Conservation (phyloP, 2,888 invertebrate species). For the Torymus texanus region DNA sequence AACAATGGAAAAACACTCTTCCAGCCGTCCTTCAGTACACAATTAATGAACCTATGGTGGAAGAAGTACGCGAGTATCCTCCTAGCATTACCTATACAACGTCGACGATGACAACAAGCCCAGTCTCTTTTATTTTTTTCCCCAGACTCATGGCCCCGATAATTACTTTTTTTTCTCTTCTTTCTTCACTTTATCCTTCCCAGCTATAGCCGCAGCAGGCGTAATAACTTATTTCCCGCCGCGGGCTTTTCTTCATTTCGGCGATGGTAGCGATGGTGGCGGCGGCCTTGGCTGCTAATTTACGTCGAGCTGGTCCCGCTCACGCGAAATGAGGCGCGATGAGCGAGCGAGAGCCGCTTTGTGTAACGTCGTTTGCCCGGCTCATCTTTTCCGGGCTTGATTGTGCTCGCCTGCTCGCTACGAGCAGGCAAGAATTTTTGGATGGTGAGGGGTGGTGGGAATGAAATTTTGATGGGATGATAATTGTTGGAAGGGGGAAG, state of each 20-base stretch:
- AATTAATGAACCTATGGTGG: conserved; percentile 36
- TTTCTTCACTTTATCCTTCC: not conserved
- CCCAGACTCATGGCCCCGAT: conserved; percentile 11
- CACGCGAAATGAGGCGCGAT: not conserved
- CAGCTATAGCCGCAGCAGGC: too few species aligned
- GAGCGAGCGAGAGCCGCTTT: not conserved
- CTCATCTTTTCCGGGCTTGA: conserved; percentile 20
- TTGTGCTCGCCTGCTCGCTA: not conserved
- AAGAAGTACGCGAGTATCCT: not conserved
- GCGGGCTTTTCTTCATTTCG: conserved; percentile 24
- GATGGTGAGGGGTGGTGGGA: not conserved
- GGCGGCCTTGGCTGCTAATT: conserved; percentile 17
- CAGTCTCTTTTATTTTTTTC: not conserved
- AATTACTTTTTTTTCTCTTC: conserved; percentile 35
- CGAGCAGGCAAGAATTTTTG: not conserved
- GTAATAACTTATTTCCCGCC: conserved; percentile 43
- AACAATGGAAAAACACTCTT: too few species aligned
- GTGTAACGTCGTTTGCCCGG: conserved; percentile 15
- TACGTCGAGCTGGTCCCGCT: conserved; percentile 8
- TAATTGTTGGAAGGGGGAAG: not conserved
- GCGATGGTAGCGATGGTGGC: not conserved
- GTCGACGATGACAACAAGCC: not conserved
- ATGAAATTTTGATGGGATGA: conserved; percentile 10
- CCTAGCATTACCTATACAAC: not conserved
- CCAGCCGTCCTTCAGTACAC: not conserved